Conservation (phyloP, 2,888 invertebrate genomes). For the Malacosoma neustria region DNA sequence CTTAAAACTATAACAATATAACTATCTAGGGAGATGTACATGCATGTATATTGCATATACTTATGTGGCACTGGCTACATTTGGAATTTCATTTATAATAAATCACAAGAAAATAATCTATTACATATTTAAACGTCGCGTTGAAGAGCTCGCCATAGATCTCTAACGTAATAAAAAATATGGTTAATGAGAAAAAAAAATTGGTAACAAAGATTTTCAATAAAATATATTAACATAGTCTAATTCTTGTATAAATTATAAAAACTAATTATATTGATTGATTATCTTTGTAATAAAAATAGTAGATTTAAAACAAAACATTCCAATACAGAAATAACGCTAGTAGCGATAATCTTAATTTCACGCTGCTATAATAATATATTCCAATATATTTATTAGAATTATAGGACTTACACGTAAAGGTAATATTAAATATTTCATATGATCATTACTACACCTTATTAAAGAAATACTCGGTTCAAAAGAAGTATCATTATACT, state of each 20-base stretch:
- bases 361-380: not conserved
- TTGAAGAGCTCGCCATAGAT: no score
- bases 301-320: not conserved
- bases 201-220: no score
- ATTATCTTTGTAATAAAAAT: not conserved
- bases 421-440: constrained; percentile 42
- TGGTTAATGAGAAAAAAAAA: no score
- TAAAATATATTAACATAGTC: no score
- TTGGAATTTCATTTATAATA: constrained; percentile 21
- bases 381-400: constrained; percentile 15
- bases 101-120: constrained; percentile 16
- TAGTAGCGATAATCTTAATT: not conserved
- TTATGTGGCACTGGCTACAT: constrained; percentile 66
- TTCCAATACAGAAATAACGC: not conserved
- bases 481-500: constrained; percentile 58
- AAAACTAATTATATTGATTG: not conserved
- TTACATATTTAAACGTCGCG: no score
- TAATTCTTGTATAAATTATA: no score
- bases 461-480: constrained; percentile 54
- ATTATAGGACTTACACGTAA: constrained; percentile 23
- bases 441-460: constrained; percentile 55
- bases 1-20: constrained; percentile 59
- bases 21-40: constrained; percentile 58
- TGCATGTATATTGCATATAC: constrained; percentile 39
- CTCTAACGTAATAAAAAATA: no score